Evolutionary conservation across 2,888 invertebrate genomes (phyloP), one percentile per base, ranked within the genome.

Genomic region (Chymomyza procnemis): DNA sequence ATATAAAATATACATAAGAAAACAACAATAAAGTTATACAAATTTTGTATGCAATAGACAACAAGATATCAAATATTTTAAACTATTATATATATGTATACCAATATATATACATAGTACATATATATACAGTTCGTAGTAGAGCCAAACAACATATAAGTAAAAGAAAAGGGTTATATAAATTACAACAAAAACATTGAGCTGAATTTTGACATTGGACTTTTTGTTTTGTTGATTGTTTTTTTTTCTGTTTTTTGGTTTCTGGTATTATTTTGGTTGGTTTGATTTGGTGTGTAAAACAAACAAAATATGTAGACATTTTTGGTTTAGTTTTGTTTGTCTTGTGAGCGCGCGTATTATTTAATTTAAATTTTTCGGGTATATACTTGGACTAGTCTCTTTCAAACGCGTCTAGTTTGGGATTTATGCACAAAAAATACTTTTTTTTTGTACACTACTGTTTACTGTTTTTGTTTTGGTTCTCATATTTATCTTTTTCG

Each of bases 401-500:
- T 58, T 64, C 14, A 52, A 52, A 48, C 48, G 14, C n/a, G n/a
- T 16, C 16, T 26, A 57, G 6, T 4, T 18, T n/a, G 30, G n/a
- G 34, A 16, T 9, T n/a, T 18, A 57, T 12, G 16, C 22, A 26
- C 26, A 56, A 12, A 55, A n/a, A 8, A n/a, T n/a, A n/a, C n/a
- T n/a, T n/a, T 34, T 41, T 4, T 30, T 30, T 58, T 58, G 34
- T 41, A 41, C 34, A 69, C 68, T 67, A 66, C 71, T 71, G 64
- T 74, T 64, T 58, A 66, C 62, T 73, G 63, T 77, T 74, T 73
- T 73, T 75, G 71, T 82, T 78, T 87, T 90, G 89, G 90, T 90
- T 90, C 90, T 90, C 90, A 90, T 90, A 90, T 90, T 90, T 89
- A 85, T 90, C 90, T 89, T 89, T 78, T 89, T 87, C 80, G 60